Evolutionary conservation across 2,113 vertebrate species (phyloP).

Genomic region (Callipepla californica): DNA sequence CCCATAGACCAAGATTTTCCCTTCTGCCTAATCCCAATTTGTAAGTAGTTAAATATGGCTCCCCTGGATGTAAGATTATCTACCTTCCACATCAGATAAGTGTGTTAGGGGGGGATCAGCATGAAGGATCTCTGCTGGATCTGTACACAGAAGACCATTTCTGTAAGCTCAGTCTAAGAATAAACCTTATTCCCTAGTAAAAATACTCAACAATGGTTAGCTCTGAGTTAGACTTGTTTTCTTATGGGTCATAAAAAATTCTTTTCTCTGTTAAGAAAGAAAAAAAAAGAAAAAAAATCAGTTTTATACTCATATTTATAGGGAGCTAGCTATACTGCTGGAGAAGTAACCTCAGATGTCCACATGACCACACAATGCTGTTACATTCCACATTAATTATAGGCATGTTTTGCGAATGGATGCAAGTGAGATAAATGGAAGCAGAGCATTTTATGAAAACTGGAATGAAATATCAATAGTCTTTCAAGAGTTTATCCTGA

Average conservation of each 20-base stretch:
- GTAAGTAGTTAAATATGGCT: background rate
- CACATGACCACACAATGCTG: background rate
- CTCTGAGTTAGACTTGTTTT: background rate
- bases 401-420: background rate
- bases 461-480: background rate
- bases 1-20: background rate
- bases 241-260: background rate
- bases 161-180: background rate
- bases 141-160: background rate
- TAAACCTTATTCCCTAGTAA: background rate
- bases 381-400: background rate
- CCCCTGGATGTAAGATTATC: background rate
- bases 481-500: background rate
- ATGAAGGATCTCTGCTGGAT: background rate
- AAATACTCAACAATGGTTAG: background rate
- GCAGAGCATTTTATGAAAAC: background rate
- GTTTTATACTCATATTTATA: background rate
- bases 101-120: background rate
- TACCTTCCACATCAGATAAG: background rate
- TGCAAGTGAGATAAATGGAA: background rate
- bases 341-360: background rate
- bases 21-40: background rate
- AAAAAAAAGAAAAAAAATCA: background rate
- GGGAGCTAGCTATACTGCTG: background rate
- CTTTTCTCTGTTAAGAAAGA: background rate